phyloP scores from a whole-genome alignment of 1,140 invertebrate genomes.

The Chionoecetes opilio region DNA sequence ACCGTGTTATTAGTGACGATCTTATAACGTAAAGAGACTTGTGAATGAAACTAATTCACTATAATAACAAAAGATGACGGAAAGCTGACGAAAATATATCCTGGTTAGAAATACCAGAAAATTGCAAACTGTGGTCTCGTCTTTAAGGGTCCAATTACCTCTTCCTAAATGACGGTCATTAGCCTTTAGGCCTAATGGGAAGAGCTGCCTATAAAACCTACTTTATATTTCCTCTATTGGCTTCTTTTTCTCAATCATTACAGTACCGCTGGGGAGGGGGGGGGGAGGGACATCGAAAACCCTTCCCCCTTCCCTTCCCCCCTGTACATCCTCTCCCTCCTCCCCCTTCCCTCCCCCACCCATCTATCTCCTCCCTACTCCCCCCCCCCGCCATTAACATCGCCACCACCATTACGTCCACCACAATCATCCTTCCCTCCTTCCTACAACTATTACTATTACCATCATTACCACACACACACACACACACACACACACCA shows the following conservation, averaged over 20 bases:
- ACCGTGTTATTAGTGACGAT: too few species aligned
- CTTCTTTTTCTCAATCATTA: conserved; percentile 60
- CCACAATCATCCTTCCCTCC: neutral
- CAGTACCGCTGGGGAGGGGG: too few species aligned
- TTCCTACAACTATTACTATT: too few species aligned
- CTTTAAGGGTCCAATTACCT: conserved; percentile 49
- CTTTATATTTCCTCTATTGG: conserved; percentile 64
- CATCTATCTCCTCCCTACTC: neutral
- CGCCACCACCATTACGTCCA: neutral
- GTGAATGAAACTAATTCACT: neutral
- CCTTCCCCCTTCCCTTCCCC: too few species aligned
- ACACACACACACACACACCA: too few species aligned
- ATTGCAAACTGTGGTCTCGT: conserved; percentile 5
- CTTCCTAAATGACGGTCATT: conserved; percentile 7
- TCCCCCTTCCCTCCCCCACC: neutral
- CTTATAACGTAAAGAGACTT: neutral
- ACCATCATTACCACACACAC: too few species aligned
- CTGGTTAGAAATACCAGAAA: neutral
- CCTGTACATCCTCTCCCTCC: neutral
- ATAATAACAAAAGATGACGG: neutral
- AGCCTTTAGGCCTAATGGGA: conserved; percentile 57
- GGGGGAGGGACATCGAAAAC: too few species aligned
- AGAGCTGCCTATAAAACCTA: conserved; percentile 45
- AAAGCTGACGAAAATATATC: neutral
- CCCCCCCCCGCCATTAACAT: neutral